These are phyloP conservation scores for Benthosema pterotum DNA, from an alignment of 2,797 vertebrate species.

Conservation along the genomic window DNA sequence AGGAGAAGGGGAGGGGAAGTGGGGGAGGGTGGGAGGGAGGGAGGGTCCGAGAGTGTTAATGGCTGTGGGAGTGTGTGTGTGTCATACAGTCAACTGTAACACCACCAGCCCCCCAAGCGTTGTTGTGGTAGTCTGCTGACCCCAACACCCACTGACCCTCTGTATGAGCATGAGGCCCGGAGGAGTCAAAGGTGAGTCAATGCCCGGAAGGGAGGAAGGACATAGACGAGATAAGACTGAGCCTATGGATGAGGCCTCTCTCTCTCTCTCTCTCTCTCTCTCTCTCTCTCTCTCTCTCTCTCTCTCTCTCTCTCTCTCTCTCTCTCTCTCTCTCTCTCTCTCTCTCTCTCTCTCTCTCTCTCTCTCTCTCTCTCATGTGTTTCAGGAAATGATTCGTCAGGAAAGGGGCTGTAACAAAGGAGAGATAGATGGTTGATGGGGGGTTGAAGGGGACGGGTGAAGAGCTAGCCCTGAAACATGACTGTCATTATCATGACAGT, in stretches of 20 bases:
- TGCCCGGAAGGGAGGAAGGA: slow-evolving; percentile 55
- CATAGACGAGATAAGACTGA: slow-evolving; percentile 52
- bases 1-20: slow-evolving; percentile 13
- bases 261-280: too few relatives aligned
- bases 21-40: slow-evolving; percentile 43
- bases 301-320: too few relatives aligned
- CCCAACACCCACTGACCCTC: slow-evolving; percentile 21
- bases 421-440: slow-evolving; percentile 51
- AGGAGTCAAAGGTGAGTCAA: slow-evolving; percentile 65
- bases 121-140: slow-evolving; percentile 25
- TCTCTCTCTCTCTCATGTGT: not conserved
- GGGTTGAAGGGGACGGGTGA: too few relatives aligned
- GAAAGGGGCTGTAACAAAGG: slow-evolving; percentile 45
- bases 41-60: slow-evolving; percentile 5
- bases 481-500: too few relatives aligned
- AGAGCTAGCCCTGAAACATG: too few relatives aligned
- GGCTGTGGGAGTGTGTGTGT: not conserved
- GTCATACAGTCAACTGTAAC: not conserved
- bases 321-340: too few relatives aligned
- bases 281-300: too few relatives aligned
- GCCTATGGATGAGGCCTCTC: slow-evolving; percentile 4
- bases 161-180: slow-evolving; percentile 6
- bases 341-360: too few relatives aligned
- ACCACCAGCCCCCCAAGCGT: not conserved
- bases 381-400: slow-evolving; percentile 41